phyloP scores from a whole-genome alignment of 2,888 invertebrate genomes.

The Apamea anceps region DNA sequence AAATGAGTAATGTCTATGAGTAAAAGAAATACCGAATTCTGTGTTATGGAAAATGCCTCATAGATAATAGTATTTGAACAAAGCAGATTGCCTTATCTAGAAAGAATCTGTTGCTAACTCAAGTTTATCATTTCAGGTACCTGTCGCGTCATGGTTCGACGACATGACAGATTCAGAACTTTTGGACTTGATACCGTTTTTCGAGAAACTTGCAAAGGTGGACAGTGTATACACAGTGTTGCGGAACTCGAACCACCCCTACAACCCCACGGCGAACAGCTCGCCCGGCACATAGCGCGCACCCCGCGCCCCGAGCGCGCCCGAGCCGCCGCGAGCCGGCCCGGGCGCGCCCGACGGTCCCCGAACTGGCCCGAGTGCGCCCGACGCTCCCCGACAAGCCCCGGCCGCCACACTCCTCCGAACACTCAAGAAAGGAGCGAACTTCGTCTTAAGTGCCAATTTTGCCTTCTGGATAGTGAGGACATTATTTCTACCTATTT shows the following conservation, averaged over 20 bases:
- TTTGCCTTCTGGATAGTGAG: conserved; percentile 90
- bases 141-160: conserved; percentile 99
- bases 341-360: conserved; percentile 65
- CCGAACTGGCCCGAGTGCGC: conserved; percentile 77
- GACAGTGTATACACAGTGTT: conserved; percentile 99
- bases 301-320: conserved; percentile 41
- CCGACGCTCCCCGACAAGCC: conserved; percentile 53
- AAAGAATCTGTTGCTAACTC: conserved; percentile 19
- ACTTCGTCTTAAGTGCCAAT: conserved; percentile 90
- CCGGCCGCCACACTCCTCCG: conserved; percentile 72
- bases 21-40: conserved; percentile 11
- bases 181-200: conserved; percentile 98
- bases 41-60: conserved; percentile 23
- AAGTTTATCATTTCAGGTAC: conserved; percentile 92
- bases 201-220: conserved; percentile 98
- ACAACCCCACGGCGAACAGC: conserved; percentile 90
- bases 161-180: conserved; percentile 99
- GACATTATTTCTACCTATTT: conserved; percentile 89
- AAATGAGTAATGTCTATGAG: conserved; percentile 16
- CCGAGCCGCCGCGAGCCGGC: conserved; percentile 41
- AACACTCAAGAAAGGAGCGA: conserved; percentile 81
- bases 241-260: conserved; percentile 97
- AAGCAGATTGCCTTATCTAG: conserved; percentile 15
- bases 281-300: conserved; percentile 84
- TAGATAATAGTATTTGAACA: conserved; percentile 20